These are phyloP conservation scores for Indri indri DNA, from an alignment of 2,113 vertebrate genomes.

Conservation along the genomic window DNA sequence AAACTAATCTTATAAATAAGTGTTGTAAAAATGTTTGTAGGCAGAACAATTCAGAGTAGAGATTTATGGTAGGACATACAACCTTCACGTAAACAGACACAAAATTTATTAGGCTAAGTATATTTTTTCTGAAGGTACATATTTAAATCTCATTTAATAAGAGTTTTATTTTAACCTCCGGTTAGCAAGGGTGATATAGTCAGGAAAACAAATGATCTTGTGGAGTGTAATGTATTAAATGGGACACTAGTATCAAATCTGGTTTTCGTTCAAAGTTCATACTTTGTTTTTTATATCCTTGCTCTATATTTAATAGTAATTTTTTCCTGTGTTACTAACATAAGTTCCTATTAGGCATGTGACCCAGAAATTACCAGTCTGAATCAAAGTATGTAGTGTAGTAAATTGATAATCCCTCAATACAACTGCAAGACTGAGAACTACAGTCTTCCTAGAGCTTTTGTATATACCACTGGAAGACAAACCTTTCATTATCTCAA, in stretches of 20 bases:
- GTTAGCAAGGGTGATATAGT: background rate
- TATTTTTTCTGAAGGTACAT: constrained; percentile 71
- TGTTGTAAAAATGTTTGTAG: constrained; percentile 82
- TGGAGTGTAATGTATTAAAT: background rate
- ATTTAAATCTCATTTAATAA: constrained; percentile 70
- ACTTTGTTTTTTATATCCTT: background rate
- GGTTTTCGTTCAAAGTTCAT: background rate
- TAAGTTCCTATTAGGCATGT: background rate
- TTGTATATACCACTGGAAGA: constrained; percentile 14
- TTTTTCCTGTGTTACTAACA: background rate
- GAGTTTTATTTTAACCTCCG: constrained; percentile 66
- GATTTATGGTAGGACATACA: constrained; percentile 71
- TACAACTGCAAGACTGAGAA: background rate
- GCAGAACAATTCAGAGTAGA: constrained; percentile 74
- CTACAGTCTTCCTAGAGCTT: background rate
- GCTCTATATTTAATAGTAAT: background rate
- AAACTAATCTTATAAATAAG: constrained; percentile 83
- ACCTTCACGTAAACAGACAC: constrained; percentile 69
- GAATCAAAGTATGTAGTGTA: constrained; percentile 13
- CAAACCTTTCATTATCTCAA: constrained; percentile 39
- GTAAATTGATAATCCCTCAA: constrained; percentile 44
- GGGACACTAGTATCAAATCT: background rate
- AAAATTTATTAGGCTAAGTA: constrained; percentile 78
- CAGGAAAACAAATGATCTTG: background rate
- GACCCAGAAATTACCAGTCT: constrained; percentile 39